These are phyloP conservation scores for Dreissena rostriformis DNA, from an alignment of 1,140 invertebrate species.

Conservation along the genomic window DNA sequence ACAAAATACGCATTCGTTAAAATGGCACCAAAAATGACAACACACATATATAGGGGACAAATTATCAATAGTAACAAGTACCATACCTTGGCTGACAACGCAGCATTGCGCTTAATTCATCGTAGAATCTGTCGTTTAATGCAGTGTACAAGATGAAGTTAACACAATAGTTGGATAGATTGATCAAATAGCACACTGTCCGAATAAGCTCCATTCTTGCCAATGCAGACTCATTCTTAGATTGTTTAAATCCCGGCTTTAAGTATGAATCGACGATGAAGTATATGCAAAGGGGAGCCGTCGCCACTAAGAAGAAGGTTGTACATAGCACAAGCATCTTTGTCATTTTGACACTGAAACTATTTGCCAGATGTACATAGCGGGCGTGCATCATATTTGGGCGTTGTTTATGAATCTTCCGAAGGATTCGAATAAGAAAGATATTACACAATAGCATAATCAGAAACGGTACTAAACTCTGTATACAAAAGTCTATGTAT, in stretches of 20 bases:
- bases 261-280: slow-evolving; percentile 66
- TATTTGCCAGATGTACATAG: neutral
- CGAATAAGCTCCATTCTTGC: slow-evolving; percentile 81
- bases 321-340: slow-evolving; percentile 65
- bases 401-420: slow-evolving; percentile 10
- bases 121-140: slow-evolving; percentile 91
- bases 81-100: slow-evolving; percentile 29
- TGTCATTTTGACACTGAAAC: slow-evolving; percentile 59
- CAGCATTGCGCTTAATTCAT: slow-evolving; percentile 71
- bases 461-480: slow-evolving; percentile 58
- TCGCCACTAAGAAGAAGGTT: slow-evolving; percentile 67
- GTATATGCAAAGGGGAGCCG: slow-evolving; percentile 66
- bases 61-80: no score
- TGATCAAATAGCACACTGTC: slow-evolving; percentile 84
- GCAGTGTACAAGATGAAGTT: no score
- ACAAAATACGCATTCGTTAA: no score
- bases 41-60: no score
- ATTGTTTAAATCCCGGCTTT: neutral
- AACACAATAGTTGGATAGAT: slow-evolving; percentile 91
- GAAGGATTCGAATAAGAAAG: slow-evolving; percentile 52
- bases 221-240: neutral
- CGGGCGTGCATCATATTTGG: slow-evolving; percentile 36
- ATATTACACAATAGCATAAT: slow-evolving; percentile 64
- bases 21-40: no score
- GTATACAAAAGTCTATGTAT: slow-evolving; percentile 64